Evolutionary conservation across 2,113 vertebrate genomes (phyloP).

Genomic region (Ceratotherium simum): DNA sequence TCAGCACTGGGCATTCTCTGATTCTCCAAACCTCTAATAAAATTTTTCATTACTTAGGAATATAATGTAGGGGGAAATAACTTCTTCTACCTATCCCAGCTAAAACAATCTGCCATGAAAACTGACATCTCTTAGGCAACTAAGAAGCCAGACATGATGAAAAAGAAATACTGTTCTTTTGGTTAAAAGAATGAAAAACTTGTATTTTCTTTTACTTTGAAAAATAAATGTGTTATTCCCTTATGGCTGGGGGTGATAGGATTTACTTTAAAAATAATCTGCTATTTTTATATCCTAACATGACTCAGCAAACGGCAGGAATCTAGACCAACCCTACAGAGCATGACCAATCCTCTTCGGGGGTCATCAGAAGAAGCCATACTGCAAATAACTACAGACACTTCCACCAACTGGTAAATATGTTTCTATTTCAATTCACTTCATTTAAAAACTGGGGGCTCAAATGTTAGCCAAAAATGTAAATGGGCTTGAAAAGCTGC

Average conservation of each 20-base stretch:
- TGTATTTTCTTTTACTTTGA: constrained; percentile 42
- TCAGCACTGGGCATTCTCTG: neutral
- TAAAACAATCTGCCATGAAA: constrained; percentile 50
- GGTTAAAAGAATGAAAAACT: constrained; percentile 12
- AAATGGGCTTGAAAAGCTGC: constrained; percentile 34
- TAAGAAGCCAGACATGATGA: neutral
- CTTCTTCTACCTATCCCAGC: constrained; percentile 30
- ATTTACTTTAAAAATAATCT: neutral
- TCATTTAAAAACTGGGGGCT: neutral
- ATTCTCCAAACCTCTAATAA: constrained; percentile 22
- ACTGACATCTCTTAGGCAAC: constrained; percentile 38
- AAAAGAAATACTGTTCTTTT: constrained; percentile 50
- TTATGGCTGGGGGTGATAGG: neutral
- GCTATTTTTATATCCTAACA: neutral
- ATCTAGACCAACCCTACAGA: neutral
- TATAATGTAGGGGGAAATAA: neutral
- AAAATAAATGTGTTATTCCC: constrained; percentile 15
- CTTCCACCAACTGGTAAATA: neutral
- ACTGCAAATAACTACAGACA: neutral
- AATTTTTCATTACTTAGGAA: constrained; percentile 10
- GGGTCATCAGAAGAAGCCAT: neutral
- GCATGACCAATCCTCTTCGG: neutral
- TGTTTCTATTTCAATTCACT: neutral
- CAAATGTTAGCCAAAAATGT: neutral
- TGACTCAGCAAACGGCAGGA: neutral